These are phyloP conservation scores for Gallinago jamesoni DNA, from an alignment of 2,113 vertebrate genomes.

Conservation along the genomic window DNA sequence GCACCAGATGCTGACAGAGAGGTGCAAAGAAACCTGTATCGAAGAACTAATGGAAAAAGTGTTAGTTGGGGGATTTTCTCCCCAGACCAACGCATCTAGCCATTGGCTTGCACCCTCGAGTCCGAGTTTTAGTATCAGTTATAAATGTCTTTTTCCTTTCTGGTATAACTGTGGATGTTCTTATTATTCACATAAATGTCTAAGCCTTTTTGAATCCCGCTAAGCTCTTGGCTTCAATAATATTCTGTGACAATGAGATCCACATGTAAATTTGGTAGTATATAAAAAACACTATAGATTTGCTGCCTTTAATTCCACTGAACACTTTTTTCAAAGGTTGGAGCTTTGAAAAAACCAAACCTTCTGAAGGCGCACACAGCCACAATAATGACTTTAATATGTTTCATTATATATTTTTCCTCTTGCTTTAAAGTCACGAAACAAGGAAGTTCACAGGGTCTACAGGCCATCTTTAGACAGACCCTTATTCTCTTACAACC, in stretches of 20 bases:
- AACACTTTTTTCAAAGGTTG: constrained; percentile 5
- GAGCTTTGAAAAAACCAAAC: background rate
- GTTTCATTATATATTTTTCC: constrained; percentile 61
- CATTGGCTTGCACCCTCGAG: background rate
- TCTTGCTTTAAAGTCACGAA: constrained; percentile 51
- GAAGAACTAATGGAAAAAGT: background rate
- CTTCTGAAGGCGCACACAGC: background rate
- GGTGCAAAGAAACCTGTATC: background rate
- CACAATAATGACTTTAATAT: constrained; percentile 52
- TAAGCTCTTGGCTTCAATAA: constrained; percentile 53
- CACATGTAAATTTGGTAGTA: constrained; percentile 56
- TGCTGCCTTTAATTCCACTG: constrained; percentile 46
- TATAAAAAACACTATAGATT: constrained; percentile 36
- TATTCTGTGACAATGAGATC: constrained; percentile 52
- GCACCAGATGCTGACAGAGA: background rate
- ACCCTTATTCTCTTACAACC: constrained; percentile 39
- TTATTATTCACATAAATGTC: constrained; percentile 57
- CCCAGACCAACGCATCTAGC: background rate
- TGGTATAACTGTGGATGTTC: constrained; percentile 33
- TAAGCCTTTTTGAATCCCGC: constrained; percentile 45
- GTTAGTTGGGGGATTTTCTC: background rate
- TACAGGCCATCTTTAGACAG: constrained; percentile 37
- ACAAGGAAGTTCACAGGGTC: constrained; percentile 51
- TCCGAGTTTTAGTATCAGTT: constrained; percentile 17
- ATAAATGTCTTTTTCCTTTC: constrained; percentile 44